Evolutionary conservation across 2,888 invertebrate genomes (phyloP), one percentile per base, ranked within the genome.

Genomic region (Elegia similella): DNA sequence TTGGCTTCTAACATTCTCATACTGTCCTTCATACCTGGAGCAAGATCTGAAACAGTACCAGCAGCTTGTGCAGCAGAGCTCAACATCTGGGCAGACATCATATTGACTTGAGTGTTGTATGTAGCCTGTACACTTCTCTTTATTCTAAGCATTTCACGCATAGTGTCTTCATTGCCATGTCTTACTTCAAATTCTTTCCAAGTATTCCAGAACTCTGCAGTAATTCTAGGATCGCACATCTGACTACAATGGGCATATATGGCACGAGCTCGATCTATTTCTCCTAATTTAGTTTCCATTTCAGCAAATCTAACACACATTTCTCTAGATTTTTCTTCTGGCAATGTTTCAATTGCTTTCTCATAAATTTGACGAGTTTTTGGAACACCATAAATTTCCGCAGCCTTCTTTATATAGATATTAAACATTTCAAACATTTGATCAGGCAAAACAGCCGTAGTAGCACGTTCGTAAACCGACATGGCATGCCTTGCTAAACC

Each of bases 111-210:
- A 0, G 99, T 99, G 82, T 99, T 99, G 83, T 98, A 99, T 73
- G 97, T 97, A 5, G 99, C 99, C 88, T 99, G 98, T 0, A 99
- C 97, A 76, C 98, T 98, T 69, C 99, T 94, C 88, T 99, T 98
- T 64, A 99, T 98, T 73, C 99, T 93, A 69, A 99, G 91, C 99
- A 99, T 99, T 92, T 99, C 99, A 48, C 99, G 93, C 95, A 99
- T 98, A 0, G 99, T 99, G 78, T 99, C 99, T 84, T 99, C 99
- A 88, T 99, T 99, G 13, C 99, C 99, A 86, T 99, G 99, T 52
- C 97, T 94, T 15, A 99, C 97, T 92, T 99, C 99, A 91, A 99
- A 99, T 75, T 99, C 98, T 82, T 99, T 98, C 99, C 99, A 99
- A 0, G 97, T 97, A 78, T 98, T 97, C 99, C 99, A 99, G 85